Conservation (phyloP, 2,797 vertebrate genomes). For the Poeciliopsis presidionis region DNA sequence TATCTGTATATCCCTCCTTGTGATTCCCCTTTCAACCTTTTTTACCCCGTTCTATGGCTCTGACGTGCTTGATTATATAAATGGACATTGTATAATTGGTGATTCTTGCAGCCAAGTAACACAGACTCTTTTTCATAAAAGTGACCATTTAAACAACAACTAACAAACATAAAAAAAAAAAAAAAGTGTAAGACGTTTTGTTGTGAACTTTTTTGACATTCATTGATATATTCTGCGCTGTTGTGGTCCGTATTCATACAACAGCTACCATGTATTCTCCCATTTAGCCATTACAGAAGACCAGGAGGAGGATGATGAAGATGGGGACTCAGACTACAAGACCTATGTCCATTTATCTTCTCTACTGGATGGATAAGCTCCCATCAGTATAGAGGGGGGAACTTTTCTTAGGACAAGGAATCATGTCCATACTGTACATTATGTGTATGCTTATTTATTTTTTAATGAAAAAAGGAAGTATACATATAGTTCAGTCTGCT, state of each 20-base stretch:
- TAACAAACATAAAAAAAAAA: constrained; percentile 40
- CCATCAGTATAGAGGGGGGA: constrained; percentile 80
- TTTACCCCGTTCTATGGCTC: constrained; percentile 80
- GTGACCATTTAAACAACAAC: constrained; percentile 30
- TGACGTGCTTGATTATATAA: constrained; percentile 88
- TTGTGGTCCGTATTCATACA: constrained; percentile 98
- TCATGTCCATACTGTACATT: constrained; percentile 99
- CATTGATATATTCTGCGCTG: constrained; percentile 93
- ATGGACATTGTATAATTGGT: constrained; percentile 83
- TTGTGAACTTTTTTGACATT: constrained; percentile 86
- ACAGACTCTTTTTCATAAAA: constrained; percentile 54
- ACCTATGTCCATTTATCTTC: constrained; percentile 95
- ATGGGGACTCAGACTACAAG: constrained; percentile 98
- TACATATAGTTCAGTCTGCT: constrained; percentile 98
- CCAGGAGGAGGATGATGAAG: constrained; percentile 95
- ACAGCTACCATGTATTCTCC: constrained; percentile 99
- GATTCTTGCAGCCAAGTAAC: constrained; percentile 82
- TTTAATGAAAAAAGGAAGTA: constrained; percentile 93
- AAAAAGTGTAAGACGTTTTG: constrained; percentile 82
- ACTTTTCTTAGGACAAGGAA: constrained; percentile 89
- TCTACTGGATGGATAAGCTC: constrained; percentile 96
- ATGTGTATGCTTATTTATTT: constrained; percentile 99
- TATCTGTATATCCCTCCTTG: constrained; percentile 34
- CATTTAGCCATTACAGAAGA: constrained; percentile 99
- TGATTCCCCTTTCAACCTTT: constrained; percentile 16